Evolutionary conservation across 2,888 invertebrate species (phyloP).

Genomic region (Tenodera sinensis): DNA sequence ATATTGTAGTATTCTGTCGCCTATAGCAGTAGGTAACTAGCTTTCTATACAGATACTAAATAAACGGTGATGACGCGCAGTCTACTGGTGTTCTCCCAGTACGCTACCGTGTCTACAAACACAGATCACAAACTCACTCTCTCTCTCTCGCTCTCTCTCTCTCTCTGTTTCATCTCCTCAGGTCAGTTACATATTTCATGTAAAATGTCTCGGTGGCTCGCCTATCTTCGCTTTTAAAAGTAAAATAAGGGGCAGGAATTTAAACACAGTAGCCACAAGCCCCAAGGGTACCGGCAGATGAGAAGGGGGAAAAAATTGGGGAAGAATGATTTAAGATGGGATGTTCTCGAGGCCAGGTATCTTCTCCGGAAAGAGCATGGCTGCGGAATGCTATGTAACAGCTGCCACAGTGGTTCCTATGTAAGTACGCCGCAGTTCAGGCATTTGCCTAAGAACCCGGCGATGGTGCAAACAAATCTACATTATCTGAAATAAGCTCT

Average conservation of each 20-base stretch:
- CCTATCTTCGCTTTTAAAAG: background rate
- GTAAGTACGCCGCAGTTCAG: background rate
- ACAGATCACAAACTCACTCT: too few relatives aligned
- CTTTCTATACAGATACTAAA: too few relatives aligned
- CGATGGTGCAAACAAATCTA: background rate
- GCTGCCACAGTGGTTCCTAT: background rate
- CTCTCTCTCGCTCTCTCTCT: background rate
- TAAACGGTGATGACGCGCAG: too few relatives aligned
- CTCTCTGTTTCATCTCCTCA: background rate
- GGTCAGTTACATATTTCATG: background rate
- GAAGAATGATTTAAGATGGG: background rate
- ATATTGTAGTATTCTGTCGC: too few relatives aligned
- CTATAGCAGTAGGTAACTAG: too few relatives aligned
- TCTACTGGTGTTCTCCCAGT: background rate
- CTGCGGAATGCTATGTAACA: background rate
- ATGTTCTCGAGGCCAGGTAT: background rate
- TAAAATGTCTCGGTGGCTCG: background rate
- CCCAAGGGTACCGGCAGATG: background rate
- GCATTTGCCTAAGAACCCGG: background rate
- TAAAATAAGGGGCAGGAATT: background rate
- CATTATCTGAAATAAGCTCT: too few relatives aligned
- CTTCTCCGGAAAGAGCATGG: background rate
- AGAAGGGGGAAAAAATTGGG: background rate
- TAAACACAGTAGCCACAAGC: background rate
- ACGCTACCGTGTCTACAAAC: background rate